A percentile compares a stretch with the other conserved stretches of the same genome.
Conservation (phyloP, 2,113 vertebrate genomes). For the Xiphophorus maculatus region DNA sequence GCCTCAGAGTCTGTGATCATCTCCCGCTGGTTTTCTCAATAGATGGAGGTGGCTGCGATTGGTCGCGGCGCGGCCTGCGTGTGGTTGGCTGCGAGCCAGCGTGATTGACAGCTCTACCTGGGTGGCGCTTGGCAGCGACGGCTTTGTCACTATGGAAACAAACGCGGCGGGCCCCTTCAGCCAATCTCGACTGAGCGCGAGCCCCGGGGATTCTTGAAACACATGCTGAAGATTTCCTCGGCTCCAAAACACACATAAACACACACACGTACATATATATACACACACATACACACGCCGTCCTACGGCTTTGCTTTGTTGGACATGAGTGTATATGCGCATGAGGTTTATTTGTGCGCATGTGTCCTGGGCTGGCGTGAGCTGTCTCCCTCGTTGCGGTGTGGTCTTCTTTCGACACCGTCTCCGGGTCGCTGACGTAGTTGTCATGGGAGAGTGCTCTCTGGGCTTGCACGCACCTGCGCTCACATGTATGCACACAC, state of each 20-base stretch:
- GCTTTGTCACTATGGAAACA: conserved; percentile 74
- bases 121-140: conserved; percentile 74
- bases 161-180: conserved; percentile 38
- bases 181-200: conserved; percentile 52
- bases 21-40: too few relatives aligned
- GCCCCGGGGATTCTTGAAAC: conserved; percentile 67
- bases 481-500: conserved; percentile 21
- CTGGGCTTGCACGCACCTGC: conserved; percentile 30
- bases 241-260: conserved; percentile 69
- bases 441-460: conserved; percentile 80
- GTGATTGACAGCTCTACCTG: conserved; percentile 77
- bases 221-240: conserved; percentile 76
- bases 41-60: conserved; percentile 2
- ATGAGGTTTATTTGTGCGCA: conserved; percentile 53
- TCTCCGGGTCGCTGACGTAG: conserved; percentile 74
- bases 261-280: conserved; percentile 32
- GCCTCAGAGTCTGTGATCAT: not conserved
- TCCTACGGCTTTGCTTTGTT: conserved; percentile 30
- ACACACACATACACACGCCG: conserved; percentile 5
- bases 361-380: conserved; percentile 45
- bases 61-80: conserved; percentile 3
- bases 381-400: conserved; percentile 59
- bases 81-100: conserved; percentile 27
- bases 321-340: conserved; percentile 33
- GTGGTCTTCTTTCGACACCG: conserved; percentile 67